Percentiles rank a stretch among this genome's conserved stretches.
Conservation (phyloP, 2,113 vertebrate species). For the Gymnogyps californianus region DNA sequence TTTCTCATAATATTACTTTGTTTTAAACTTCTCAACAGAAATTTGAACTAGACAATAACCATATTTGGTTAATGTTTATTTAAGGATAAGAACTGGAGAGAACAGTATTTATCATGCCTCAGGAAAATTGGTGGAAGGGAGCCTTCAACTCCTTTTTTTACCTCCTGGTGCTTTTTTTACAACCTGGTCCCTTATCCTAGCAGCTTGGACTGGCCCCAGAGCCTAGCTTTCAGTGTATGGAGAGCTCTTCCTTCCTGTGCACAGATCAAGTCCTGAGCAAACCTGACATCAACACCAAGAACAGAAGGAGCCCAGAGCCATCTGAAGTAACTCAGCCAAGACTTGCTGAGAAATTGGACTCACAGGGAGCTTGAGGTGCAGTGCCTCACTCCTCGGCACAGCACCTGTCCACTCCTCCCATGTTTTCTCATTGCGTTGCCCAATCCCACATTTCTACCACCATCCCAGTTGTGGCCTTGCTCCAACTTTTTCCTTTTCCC, state of each 20-base stretch:
- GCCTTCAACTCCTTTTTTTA: background rate
- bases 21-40: background rate
- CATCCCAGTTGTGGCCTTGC: accelerated
- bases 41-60: background rate
- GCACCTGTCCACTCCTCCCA: no score
- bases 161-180: background rate
- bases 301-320: background rate
- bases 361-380: background rate
- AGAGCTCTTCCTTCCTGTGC: background rate
- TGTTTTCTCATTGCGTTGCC: accelerated
- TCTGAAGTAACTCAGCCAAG: background rate
- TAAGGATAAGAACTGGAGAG: background rate
- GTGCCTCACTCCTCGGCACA: accelerated
- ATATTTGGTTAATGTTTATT: background rate
- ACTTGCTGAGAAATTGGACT: background rate
- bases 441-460: background rate
- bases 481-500: background rate
- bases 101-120: background rate
- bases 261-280: background rate
- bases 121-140: background rate
- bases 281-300: background rate
- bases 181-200: background rate
- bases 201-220: background rate
- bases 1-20: background rate
- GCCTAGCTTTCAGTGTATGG: background rate